Conservation (phyloP, 1,140 invertebrate species). For the Pogonomyrmex barbatus region DNA sequence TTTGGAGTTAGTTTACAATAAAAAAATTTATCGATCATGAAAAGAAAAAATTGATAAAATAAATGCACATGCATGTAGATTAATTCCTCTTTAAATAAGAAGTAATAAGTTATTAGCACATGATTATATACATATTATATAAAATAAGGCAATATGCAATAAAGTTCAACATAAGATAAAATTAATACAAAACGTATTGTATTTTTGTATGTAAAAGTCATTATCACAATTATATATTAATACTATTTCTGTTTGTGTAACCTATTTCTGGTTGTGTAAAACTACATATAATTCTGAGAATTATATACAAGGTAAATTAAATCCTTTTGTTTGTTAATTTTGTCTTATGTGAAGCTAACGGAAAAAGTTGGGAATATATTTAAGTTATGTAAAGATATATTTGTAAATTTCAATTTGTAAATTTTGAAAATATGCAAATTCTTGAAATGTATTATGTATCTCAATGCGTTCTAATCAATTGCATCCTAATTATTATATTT, state of each 20-base stretch:
- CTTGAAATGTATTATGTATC: not conserved
- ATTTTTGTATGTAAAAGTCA: constrained; percentile 45
- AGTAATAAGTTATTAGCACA: constrained; percentile 11
- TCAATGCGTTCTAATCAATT: constrained; percentile 29
- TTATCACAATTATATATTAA: not conserved
- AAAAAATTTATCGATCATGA: constrained; percentile 11
- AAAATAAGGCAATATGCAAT: constrained; percentile 39
- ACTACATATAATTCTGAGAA: constrained; percentile 1
- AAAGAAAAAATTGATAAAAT: not conserved
- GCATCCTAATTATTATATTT: constrained; percentile 11
- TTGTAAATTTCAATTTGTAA: not conserved
- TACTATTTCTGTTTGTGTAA: not conserved
- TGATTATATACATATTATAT: not conserved
- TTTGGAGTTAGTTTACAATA: constrained; percentile 27
- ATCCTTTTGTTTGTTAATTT: constrained; percentile 52
- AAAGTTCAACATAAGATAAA: constrained; percentile 56
- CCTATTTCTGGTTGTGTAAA: not conserved
- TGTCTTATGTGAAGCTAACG: constrained; percentile 51
- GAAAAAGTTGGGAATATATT: constrained; percentile 11
- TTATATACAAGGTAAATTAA: constrained; percentile 10
- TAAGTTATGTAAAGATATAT: not conserved
- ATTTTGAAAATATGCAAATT: not conserved
- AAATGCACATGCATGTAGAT: constrained; percentile 4
- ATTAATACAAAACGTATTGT: constrained; percentile 40
- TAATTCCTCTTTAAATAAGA: constrained; percentile 38